Evolutionary conservation across 2,888 invertebrate genomes (phyloP).

Genomic region (Bellardia pandia): DNA sequence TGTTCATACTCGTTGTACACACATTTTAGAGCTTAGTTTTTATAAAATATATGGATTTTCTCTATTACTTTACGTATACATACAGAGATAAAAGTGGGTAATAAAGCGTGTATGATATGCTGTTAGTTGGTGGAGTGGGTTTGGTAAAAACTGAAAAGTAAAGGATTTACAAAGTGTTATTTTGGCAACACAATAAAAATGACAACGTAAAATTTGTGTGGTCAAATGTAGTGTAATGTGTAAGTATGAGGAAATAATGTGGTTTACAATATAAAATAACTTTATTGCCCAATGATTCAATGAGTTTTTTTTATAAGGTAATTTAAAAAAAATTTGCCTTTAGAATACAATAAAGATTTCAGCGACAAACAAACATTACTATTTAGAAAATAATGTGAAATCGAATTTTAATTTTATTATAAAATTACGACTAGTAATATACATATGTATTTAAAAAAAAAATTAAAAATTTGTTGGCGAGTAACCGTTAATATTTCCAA

Average conservation of each 20-base stretch:
- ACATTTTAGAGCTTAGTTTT: constrained; percentile 79
- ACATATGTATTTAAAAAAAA: no score
- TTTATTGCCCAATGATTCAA: constrained; percentile 74
- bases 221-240: constrained; percentile 79
- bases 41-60: constrained; percentile 72
- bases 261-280: constrained; percentile 66
- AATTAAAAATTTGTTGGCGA: no score
- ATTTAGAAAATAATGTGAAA: no score
- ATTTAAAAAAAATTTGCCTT: constrained; percentile 18
- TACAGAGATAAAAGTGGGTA: constrained; percentile 74
- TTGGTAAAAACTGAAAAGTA: constrained; percentile 40
- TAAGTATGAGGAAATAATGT: constrained; percentile 53
- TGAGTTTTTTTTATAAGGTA: constrained; percentile 62
- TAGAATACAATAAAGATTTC: background rate
- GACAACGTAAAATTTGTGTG: constrained; percentile 71
- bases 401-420: no score
- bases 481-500: no score
- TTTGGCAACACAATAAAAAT: constrained; percentile 45
- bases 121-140: background rate
- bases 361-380: background rate
- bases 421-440: no score
- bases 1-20: constrained; percentile 72
- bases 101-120: constrained; percentile 58
- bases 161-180: constrained; percentile 66
- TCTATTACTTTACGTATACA: constrained; percentile 47